A percentile compares a stretch with the other conserved stretches of the same genome.
Conservation (phyloP, 2,797 vertebrate genomes). For the Poeciliopsis turneri region DNA sequence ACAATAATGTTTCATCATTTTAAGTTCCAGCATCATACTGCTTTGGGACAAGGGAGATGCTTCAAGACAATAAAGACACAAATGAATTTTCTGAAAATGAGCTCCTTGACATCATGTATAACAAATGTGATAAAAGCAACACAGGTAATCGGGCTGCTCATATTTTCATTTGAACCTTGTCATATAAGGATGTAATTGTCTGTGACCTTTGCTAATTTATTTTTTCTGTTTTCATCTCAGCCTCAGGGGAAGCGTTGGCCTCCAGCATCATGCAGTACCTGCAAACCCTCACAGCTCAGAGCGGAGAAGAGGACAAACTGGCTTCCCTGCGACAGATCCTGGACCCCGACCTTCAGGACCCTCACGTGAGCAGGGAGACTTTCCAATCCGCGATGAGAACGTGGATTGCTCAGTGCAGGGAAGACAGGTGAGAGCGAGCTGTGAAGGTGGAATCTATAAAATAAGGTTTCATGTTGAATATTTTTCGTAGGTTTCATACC, state of each 20-base stretch:
- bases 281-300: constrained; percentile 77
- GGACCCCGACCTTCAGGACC: constrained; percentile 72
- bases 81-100: constrained; percentile 79
- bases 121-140: constrained; percentile 69
- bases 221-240: background rate
- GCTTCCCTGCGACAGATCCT: constrained; percentile 65
- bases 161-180: constrained; percentile 1
- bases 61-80: constrained; percentile 53
- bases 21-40: constrained; percentile 62
- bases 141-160: constrained; percentile 61
- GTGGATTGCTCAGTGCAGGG: constrained; percentile 79
- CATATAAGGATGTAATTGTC: background rate
- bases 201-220: background rate
- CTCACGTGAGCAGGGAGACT: constrained; percentile 68
- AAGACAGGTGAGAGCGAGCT: constrained; percentile 66
- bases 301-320: constrained; percentile 70
- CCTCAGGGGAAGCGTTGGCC: constrained; percentile 74
- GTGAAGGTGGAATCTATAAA: background rate
- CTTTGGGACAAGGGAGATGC: constrained; percentile 33
- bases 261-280: constrained; percentile 78
- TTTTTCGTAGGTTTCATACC: background rate
- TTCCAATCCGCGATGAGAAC: constrained; percentile 79
- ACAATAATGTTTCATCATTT: constrained; percentile 13
- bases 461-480: background rate
- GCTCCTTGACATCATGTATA: constrained; percentile 81